Evolutionary conservation across 2,888 invertebrate genomes (phyloP).

Genomic region (Ophion costatus): DNA sequence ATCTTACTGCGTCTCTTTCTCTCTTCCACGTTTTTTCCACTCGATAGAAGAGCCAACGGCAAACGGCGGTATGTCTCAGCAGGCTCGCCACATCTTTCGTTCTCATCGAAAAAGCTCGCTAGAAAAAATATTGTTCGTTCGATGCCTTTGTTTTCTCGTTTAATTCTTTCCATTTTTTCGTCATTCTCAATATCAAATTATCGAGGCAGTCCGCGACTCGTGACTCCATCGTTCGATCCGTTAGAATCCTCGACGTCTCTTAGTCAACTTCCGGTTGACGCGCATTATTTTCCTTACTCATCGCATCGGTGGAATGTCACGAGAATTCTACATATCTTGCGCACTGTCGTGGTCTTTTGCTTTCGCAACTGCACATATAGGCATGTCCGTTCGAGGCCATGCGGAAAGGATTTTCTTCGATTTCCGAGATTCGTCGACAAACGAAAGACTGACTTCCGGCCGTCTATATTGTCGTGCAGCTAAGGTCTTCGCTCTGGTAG

Average conservation of each 20-base stretch:
- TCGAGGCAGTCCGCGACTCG: not conserved
- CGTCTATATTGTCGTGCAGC: conserved; percentile 35
- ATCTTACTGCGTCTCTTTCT: not conserved
- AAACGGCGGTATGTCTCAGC: not conserved
- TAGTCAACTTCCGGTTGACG: conserved; percentile 10
- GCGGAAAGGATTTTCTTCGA: conserved; percentile 45
- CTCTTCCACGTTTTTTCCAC: not conserved
- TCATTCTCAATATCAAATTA: not conserved
- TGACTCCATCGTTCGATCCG: not conserved
- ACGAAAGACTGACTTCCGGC: conserved; percentile 26
- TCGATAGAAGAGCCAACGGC: not conserved
- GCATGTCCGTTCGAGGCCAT: conserved; percentile 44
- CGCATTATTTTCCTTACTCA: not conserved
- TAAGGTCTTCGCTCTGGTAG: not conserved
- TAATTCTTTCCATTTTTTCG: not conserved
- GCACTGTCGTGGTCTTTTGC: not conserved
- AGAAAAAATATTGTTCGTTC: conserved; percentile 7
- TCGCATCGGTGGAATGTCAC: conserved; percentile 28
- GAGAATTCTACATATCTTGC: conserved; percentile 10
- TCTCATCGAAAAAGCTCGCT: conserved; percentile 1
- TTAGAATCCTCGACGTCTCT: conserved; percentile 5
- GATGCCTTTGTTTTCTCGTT: not conserved
- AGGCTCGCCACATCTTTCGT: conserved; percentile 1
- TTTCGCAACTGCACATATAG: not conserved
- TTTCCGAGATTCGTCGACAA: conserved; percentile 31